Conservation (phyloP, 2,113 vertebrate species). For the Bettongia penicillata region DNA sequence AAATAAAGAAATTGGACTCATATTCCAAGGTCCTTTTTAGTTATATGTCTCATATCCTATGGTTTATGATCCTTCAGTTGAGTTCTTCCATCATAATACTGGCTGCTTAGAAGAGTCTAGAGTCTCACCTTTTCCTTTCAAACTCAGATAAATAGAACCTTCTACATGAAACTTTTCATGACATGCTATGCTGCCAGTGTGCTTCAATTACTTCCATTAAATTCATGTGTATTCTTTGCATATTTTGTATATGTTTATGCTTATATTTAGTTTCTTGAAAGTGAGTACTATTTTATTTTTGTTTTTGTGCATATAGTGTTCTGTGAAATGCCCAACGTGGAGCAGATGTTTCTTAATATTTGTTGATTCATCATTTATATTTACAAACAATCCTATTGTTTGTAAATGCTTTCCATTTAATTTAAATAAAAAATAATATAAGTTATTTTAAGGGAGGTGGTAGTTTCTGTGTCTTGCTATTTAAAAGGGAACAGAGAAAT, state of each 20-base stretch:
- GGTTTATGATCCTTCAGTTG: not conserved
- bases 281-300: not conserved
- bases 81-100: not conserved
- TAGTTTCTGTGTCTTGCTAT: constrained; percentile 31
- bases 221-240: not conserved
- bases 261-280: not conserved
- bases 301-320: not conserved
- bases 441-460: not conserved
- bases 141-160: not conserved
- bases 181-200: not conserved
- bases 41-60: not conserved
- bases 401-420: not conserved
- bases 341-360: not conserved
- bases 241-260: not conserved
- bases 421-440: constrained; percentile 26
- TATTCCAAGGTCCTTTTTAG: no score
- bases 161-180: not conserved
- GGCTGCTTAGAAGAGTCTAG: not conserved
- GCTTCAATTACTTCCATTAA: not conserved
- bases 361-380: not conserved
- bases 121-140: not conserved
- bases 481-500: constrained; percentile 1
- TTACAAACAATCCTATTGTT: not conserved
- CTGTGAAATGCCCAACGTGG: not conserved
- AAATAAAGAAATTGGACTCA: not conserved